Base-by-base conservation (phyloP, 1,140 invertebrate species). In the Penaeus indicus region DNA sequence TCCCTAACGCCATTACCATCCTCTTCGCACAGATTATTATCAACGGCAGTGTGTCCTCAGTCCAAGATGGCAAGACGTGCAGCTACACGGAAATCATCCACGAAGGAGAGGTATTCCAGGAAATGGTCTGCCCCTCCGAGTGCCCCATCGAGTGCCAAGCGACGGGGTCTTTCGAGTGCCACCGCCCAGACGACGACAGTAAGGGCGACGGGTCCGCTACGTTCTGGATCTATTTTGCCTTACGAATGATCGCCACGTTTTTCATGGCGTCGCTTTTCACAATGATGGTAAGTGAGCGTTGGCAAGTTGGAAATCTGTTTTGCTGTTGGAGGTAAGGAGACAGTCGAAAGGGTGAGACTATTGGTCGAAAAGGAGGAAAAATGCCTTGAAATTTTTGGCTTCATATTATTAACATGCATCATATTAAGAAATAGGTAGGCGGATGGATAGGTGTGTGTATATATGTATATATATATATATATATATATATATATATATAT, bases 211-310 rank as follows among this genome's bases (percentile, higher is more conserved):
- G 96, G 88, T 95, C 95, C 90, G 94, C 94, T 84, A 96, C 95
- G 21, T 97, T 96, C 91, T 97, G 96, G 94, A 94, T 96, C 82
- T 97, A 97, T 92, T 96, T 97, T 91, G 92, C 95, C 62, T 90
- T 96, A 22, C 91, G 96, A 91, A 96, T 96, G 90, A 92, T 96
- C 89, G 96, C 95, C 3, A 96, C 95, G 19, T 95, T 96, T 2
- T 96, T 96, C 94, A 92, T 96, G 86, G 95, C 67, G 13, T 64
- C 82, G 5, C 64, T 69, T 13, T 84, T 84, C 27, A 22, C 82
- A n/a, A 84, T 84, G 82, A 84, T 84, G 82, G 82, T 84, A 19
- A 67, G 22, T 84, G 21, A 67, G 22, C 69, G 54, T 1, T 54
- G 54, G 1, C 54, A 13, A 2, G 54, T 16, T 54, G 54, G 54